Evolutionary conservation across 2,797 vertebrate genomes (phyloP).

Genomic region (Chaunax sp.): DNA sequence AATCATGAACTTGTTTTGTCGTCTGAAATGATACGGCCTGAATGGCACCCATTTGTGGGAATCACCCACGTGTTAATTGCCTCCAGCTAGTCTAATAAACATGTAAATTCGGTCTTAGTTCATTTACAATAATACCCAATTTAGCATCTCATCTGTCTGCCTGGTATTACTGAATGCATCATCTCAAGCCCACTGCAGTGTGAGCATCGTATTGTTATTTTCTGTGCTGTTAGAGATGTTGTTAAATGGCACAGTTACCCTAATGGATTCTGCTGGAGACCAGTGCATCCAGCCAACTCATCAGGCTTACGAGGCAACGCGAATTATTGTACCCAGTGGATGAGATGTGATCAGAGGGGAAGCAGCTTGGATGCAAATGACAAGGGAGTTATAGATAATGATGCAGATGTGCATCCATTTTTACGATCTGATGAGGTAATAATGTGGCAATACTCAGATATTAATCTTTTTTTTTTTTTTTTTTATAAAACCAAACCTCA

Average conservation of each 20-base stretch:
- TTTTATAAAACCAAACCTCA: not conserved
- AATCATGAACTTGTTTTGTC: slow-evolving; percentile 54
- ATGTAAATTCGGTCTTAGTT: slow-evolving; percentile 51
- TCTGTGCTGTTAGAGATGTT: slow-evolving; percentile 13
- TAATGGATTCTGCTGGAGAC: slow-evolving; percentile 30
- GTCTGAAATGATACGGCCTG: slow-evolving; percentile 22
- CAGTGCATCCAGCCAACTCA: slow-evolving; percentile 17
- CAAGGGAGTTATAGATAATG: slow-evolving; percentile 21
- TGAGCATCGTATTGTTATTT: slow-evolving; percentile 21
- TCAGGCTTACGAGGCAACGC: slow-evolving; percentile 23
- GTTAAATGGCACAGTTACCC: slow-evolving; percentile 26
- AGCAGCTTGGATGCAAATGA: slow-evolving; percentile 15
- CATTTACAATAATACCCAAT: slow-evolving; percentile 41
- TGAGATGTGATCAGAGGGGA: not conserved
- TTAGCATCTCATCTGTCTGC: slow-evolving; percentile 34
- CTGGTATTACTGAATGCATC: slow-evolving; percentile 19
- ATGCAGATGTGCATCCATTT: slow-evolving; percentile 5
- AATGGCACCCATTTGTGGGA: slow-evolving; percentile 45
- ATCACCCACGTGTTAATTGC: slow-evolving; percentile 52
- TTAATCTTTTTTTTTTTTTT: not conserved
- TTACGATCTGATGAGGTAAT: slow-evolving; percentile 7
- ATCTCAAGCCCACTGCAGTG: slow-evolving; percentile 1
- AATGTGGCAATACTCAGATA: not conserved
- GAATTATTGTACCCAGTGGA: slow-evolving; percentile 9
- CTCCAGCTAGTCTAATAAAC: slow-evolving; percentile 37